A percentile compares a stretch with the other conserved stretches of the same genome.
These are phyloP conservation scores for Drosophila kanekoi DNA, from an alignment of 2,888 invertebrate species.

Conservation along the genomic window DNA sequence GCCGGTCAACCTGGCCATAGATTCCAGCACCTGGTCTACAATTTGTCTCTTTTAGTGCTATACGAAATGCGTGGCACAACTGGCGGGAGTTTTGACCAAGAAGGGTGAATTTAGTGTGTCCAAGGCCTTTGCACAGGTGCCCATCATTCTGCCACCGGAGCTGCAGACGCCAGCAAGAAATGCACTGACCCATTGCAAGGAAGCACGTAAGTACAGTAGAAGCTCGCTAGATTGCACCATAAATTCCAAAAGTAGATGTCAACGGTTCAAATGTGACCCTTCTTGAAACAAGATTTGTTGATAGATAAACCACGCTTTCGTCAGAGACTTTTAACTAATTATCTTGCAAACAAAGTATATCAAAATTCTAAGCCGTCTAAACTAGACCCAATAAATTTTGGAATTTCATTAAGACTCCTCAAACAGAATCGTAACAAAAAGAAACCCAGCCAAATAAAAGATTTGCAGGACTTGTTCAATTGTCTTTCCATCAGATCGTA, in stretches of 20 bases:
- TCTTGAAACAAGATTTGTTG: too few relatives aligned
- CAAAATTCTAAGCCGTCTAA: too few relatives aligned
- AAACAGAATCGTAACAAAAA: too few relatives aligned
- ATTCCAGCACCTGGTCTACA: not conserved
- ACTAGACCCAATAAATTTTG: too few relatives aligned
- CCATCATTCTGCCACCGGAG: constrained; percentile 80
- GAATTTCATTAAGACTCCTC: too few relatives aligned
- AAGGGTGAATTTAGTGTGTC: constrained; percentile 81
- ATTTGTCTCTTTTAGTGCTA: constrained; percentile 76
- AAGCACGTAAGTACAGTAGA: constrained; percentile 76
- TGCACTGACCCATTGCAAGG: constrained; percentile 77
- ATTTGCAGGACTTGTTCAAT: too few relatives aligned
- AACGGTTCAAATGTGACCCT: not conserved
- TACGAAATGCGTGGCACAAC: constrained; percentile 79
- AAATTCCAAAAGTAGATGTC: not conserved
- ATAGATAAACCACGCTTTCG: too few relatives aligned
- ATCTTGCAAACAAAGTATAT: too few relatives aligned
- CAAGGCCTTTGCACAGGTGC: constrained; percentile 81
- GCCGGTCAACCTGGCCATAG: not conserved
- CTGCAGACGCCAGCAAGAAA: constrained; percentile 69
- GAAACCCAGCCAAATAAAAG: too few relatives aligned
- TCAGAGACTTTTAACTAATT: too few relatives aligned
- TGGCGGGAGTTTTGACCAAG: constrained; percentile 82
- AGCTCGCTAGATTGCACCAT: not conserved
- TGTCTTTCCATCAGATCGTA: too few relatives aligned